Percentiles rank a stretch among this genome's conserved stretches.
Evolutionary conservation across 1,140 invertebrate species (phyloP).

Genomic region (Heliconius himera): DNA sequence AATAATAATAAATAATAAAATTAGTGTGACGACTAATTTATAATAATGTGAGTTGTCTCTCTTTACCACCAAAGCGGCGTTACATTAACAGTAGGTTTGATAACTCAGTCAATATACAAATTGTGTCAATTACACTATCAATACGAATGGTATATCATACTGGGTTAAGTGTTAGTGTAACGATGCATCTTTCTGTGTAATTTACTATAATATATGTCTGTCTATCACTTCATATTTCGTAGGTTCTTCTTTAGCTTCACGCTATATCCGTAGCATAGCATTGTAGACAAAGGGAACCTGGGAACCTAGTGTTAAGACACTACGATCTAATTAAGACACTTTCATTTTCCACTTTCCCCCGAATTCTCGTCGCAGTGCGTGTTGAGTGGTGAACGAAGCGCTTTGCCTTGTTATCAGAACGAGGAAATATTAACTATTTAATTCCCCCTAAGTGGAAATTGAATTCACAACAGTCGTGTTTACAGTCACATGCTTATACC

Average conservation of each 20-base stretch:
- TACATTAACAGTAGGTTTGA: neutral
- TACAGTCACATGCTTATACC: too few relatives aligned
- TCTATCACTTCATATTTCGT: too few relatives aligned
- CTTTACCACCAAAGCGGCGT: too few relatives aligned
- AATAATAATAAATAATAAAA: too few relatives aligned
- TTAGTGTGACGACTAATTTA: too few relatives aligned
- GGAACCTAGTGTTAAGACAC: neutral
- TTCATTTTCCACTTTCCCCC: neutral
- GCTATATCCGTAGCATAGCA: neutral
- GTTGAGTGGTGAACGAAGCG: too few relatives aligned
- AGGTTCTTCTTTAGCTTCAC: too few relatives aligned
- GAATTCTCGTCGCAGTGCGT: neutral
- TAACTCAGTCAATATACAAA: constrained; percentile 6
- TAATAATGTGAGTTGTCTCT: too few relatives aligned
- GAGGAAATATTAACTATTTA: neutral
- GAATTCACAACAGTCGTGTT: too few relatives aligned
- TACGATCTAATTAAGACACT: neutral
- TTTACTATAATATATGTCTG: neutral
- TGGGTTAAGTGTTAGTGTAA: neutral
- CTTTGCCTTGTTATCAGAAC: too few relatives aligned
- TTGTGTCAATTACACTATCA: constrained; percentile 12
- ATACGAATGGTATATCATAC: neutral
- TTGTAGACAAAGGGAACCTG: too few relatives aligned
- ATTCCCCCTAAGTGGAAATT: too few relatives aligned
- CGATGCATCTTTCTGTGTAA: neutral